These are phyloP conservation scores for Tipula lateralis DNA, from an alignment of 2,888 invertebrate species.

Conservation along the genomic window DNA sequence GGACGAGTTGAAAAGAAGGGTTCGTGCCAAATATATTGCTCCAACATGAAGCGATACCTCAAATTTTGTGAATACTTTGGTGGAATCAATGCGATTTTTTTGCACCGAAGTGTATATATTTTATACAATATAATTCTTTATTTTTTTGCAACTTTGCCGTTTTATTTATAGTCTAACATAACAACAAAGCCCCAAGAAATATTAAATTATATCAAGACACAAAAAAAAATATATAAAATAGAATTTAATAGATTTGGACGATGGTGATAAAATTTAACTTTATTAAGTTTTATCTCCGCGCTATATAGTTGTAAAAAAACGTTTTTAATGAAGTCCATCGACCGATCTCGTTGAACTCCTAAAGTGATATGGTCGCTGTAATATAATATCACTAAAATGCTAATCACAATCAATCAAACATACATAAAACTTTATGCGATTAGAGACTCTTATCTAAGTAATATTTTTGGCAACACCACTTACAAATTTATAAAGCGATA, in stretches of 20 bases:
- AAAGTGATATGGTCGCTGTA: not conserved
- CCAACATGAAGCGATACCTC: too few relatives aligned
- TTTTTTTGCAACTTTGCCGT: not conserved
- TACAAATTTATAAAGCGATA: not conserved
- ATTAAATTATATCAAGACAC: not conserved
- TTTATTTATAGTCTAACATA: conserved; percentile 20
- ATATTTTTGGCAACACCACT: not conserved
- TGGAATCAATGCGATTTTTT: too few relatives aligned
- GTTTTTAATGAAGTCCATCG: not conserved
- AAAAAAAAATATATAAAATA: not conserved
- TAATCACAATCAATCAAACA: not conserved
- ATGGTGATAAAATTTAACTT: not conserved
- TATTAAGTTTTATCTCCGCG: not conserved
- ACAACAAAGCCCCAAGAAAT: not conserved
- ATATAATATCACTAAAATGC: not conserved
- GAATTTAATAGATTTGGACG: not conserved
- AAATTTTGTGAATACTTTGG: too few relatives aligned
- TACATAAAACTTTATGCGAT: not conserved
- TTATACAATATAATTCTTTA: not conserved
- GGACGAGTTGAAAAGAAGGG: too few relatives aligned
- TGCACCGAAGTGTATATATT: too few relatives aligned
- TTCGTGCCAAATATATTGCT: too few relatives aligned
- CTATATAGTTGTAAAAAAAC: not conserved
- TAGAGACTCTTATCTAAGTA: not conserved
- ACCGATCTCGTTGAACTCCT: not conserved